phyloP scores from a whole-genome alignment of 2,888 invertebrate genomes.

The Plagodis dolabraria region DNA sequence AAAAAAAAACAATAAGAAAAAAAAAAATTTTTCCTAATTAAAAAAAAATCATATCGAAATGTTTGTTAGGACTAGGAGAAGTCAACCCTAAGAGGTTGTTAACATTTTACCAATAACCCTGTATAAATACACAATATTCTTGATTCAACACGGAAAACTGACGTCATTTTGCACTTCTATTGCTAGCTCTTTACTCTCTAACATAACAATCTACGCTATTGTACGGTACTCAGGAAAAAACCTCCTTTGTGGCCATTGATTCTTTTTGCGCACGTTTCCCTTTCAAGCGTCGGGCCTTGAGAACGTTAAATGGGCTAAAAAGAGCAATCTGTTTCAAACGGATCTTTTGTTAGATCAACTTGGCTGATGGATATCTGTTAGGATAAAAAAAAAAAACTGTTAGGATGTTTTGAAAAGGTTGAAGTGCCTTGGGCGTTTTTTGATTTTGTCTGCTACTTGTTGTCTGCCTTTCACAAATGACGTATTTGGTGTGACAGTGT shows the following conservation, averaged over 20 bases:
- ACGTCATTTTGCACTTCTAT: neutral
- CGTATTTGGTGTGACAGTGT: neutral
- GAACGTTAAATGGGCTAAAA: slow-evolving; percentile 12
- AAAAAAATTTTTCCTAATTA: too few species aligned
- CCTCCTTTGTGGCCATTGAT: slow-evolving; percentile 21
- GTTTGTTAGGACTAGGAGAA: too few species aligned
- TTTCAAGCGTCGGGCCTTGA: slow-evolving; percentile 20
- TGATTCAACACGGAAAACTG: too few species aligned
- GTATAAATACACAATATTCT: too few species aligned
- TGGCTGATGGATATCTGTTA: slow-evolving; percentile 9
- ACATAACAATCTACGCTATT: slow-evolving; percentile 16
- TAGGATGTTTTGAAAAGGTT: slow-evolving; percentile 2
- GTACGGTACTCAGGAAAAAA: slow-evolving; percentile 3
- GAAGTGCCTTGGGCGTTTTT: neutral
- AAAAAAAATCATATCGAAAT: too few species aligned
- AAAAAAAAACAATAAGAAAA: too few species aligned
- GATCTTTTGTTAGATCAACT: slow-evolving; percentile 3
- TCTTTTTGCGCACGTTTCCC: slow-evolving; percentile 22
- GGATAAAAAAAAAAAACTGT: too few species aligned
- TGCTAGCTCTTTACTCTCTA: slow-evolving; percentile 1
- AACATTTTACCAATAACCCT: too few species aligned
- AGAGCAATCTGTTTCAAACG: slow-evolving; percentile 16
- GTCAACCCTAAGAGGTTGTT: too few species aligned
- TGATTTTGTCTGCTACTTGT: neutral
- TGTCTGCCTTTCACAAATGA: neutral